Evolutionary conservation across 2,113 vertebrate genomes (phyloP).

Genomic region (Lepidiolamprologus cunningtoni): DNA sequence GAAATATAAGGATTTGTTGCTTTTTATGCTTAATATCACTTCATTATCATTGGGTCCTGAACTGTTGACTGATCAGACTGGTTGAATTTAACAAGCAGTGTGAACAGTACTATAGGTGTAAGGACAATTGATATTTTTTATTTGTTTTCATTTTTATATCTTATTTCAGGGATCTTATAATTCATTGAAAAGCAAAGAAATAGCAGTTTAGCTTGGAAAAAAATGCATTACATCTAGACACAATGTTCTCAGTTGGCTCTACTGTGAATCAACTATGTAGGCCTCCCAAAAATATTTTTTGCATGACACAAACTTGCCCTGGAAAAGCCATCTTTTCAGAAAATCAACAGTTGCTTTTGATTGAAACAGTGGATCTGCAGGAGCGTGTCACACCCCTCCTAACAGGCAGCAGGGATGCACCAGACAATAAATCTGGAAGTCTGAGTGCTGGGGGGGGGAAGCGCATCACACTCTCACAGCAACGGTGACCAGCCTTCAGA

Average conservation of each 20-base stretch:
- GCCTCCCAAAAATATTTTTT: background rate
- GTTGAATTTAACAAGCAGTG: background rate
- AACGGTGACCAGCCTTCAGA: background rate
- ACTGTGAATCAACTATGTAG: background rate
- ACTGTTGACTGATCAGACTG: background rate
- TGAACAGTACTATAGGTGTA: background rate
- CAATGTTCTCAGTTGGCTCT: background rate
- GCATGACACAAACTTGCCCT: background rate
- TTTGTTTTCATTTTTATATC: background rate
- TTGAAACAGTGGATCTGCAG: background rate
- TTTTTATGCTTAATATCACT: background rate
- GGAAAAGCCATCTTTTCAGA: background rate
- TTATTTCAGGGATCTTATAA: background rate
- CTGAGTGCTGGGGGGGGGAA: background rate
- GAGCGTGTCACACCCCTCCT: constrained; percentile 18
- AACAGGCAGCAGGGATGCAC: constrained; percentile 11
- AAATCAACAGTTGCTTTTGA: background rate
- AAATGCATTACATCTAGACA: background rate
- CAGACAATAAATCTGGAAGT: background rate
- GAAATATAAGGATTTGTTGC: background rate
- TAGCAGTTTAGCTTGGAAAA: background rate
- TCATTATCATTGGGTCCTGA: background rate
- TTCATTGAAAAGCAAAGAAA: background rate
- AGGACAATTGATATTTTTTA: background rate
- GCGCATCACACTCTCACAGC: background rate